A percentile compares a stretch with the other conserved stretches of the same genome.
Evolutionary conservation across 1,140 invertebrate species (phyloP).

Genomic region (Zophobas morio): DNA sequence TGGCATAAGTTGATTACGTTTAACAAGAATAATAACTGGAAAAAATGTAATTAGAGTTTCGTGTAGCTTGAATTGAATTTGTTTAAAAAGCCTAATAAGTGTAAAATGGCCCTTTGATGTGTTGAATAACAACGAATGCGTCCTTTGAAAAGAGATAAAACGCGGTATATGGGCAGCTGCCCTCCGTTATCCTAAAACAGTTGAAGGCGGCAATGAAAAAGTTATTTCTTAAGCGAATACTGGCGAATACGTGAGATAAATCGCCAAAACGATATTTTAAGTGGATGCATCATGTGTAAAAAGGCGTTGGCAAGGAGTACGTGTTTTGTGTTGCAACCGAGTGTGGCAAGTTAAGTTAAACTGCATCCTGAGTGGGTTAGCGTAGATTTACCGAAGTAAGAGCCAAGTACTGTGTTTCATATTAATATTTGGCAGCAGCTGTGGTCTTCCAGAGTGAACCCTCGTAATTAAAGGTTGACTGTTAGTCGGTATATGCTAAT

Average conservation of each 20-base stretch:
- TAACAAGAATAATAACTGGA: no score
- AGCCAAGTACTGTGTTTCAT: conserved; percentile 40
- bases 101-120: no score
- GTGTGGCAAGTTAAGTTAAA: conserved; percentile 10
- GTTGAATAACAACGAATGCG: no score
- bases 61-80: no score
- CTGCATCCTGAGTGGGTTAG: conserved; percentile 20
- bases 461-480: conserved; percentile 47
- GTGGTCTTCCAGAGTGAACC: conserved; percentile 44
- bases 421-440: conserved; percentile 48
- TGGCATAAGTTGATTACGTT: no score
- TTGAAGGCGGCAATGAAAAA: not conserved
- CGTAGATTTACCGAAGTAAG: conserved; percentile 16
- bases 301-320: conserved; percentile 4
- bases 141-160: not conserved
- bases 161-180: not conserved
- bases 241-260: conserved; percentile 5
- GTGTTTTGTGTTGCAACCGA: conserved; percentile 20
- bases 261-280: conserved; percentile 31
- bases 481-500: conserved; percentile 44
- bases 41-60: no score
- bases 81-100: no score
- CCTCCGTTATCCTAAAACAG: conserved; percentile 5
- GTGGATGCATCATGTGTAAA: conserved; percentile 30
- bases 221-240: conserved; percentile 7